Conservation (phyloP, 1,140 invertebrate species). For the Eumeta japonica region DNA sequence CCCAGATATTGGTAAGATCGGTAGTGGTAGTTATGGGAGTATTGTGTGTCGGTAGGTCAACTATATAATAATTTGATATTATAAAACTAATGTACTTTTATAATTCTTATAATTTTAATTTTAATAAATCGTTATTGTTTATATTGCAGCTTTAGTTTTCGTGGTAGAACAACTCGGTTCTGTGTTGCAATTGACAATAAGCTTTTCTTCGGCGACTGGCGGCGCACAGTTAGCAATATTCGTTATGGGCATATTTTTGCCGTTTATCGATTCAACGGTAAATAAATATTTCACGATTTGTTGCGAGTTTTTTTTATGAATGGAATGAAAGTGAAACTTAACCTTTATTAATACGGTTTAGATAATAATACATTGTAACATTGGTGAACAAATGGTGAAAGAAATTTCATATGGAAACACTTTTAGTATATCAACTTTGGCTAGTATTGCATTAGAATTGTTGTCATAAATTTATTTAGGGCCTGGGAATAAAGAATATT, state of each 20-base stretch:
- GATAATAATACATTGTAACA: no score
- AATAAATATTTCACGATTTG: no score
- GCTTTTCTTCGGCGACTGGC: constrained; percentile 65
- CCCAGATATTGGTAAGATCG: constrained; percentile 66
- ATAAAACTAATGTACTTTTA: background rate
- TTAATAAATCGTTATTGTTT: constrained; percentile 4
- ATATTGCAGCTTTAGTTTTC: constrained; percentile 30
- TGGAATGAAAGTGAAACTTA: no score
- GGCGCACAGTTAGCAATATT: constrained; percentile 80
- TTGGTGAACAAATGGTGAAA: background rate
- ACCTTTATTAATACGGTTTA: no score
- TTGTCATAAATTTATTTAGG: no score
- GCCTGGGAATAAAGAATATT: no score
- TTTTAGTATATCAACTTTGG: no score
- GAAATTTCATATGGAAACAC: background rate
- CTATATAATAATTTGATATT: background rate
- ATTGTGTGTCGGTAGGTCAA: constrained; percentile 58
- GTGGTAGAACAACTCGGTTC: constrained; percentile 41
- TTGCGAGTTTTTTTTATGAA: no score
- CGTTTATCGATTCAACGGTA: constrained; percentile 74
- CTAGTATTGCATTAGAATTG: no score
- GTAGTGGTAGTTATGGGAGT: constrained; percentile 69
- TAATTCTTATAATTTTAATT: constrained; percentile 3
- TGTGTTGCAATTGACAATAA: constrained; percentile 63
- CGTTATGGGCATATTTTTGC: constrained; percentile 76